Conservation (phyloP, 1,140 invertebrate species). For the Heliconius eleuchia region DNA sequence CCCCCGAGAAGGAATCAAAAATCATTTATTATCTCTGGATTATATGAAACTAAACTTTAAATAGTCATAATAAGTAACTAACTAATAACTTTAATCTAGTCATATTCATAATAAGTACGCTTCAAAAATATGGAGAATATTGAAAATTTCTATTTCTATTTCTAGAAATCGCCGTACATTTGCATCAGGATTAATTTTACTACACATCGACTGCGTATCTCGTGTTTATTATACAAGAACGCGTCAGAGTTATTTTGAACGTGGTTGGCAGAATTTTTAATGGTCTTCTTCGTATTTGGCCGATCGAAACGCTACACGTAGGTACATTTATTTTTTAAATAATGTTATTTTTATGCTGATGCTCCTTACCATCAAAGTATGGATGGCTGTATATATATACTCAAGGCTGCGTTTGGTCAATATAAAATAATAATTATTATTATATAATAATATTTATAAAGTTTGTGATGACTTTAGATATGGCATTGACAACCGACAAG, state of each 20-base stretch:
- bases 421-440: no score
- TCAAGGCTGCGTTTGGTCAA: no score
- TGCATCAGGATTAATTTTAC: constrained; percentile 22
- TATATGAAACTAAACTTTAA: no score
- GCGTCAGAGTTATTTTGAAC: constrained; percentile 48
- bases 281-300: constrained; percentile 45
- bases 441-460: no score
- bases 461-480: no score
- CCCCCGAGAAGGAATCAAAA: no score
- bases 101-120: neutral
- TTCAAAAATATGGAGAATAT: neutral
- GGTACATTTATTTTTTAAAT: neutral
- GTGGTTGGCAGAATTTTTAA: constrained; percentile 45
- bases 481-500: no score
- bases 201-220: constrained; percentile 27
- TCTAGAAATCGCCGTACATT: neutral
- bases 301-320: constrained; percentile 11
- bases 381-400: neutral
- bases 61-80: neutral
- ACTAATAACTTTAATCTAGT: no score
- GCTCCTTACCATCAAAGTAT: neutral
- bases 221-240: constrained; percentile 23
- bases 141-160: neutral
- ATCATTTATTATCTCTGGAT: no score
- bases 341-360: neutral